These are phyloP conservation scores for Hypolimnas misippus DNA, from an alignment of 2,888 invertebrate genomes.

Conservation along the genomic window DNA sequence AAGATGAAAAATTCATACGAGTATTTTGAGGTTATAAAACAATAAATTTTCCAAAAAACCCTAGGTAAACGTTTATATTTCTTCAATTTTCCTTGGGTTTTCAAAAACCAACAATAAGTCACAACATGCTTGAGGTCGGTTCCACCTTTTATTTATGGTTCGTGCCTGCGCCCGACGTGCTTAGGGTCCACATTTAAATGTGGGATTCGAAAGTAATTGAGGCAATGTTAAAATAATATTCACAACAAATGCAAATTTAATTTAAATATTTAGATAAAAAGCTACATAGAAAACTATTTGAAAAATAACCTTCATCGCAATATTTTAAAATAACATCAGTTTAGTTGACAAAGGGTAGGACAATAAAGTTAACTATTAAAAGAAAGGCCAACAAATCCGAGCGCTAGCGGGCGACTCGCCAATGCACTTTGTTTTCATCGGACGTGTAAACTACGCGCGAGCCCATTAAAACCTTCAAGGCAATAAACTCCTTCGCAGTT, in stretches of 20 bases:
- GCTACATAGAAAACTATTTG: not conserved
- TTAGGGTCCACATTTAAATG: conserved; percentile 39
- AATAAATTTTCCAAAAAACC: too few relatives aligned
- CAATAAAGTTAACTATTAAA: conserved; percentile 37
- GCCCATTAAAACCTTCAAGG: conserved; percentile 50
- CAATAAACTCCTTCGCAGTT: conserved; percentile 47
- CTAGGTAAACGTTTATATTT: conserved; percentile 24
- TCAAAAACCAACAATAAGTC: conserved; percentile 50
- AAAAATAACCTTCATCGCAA: not conserved
- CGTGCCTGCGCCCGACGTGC: conserved; percentile 52
- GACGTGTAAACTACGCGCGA: conserved; percentile 48
- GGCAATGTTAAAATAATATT: conserved; percentile 12
- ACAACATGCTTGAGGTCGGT: conserved; percentile 51
- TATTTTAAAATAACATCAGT: conserved; percentile 30
- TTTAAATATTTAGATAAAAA: conserved; percentile 10
- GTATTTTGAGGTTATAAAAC: too few relatives aligned
- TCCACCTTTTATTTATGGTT: conserved; percentile 62
- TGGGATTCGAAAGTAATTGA: conserved; percentile 24
- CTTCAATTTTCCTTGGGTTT: conserved; percentile 24
- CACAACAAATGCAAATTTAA: conserved; percentile 36
- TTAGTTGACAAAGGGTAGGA: conserved; percentile 27
- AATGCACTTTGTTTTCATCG: conserved; percentile 41
- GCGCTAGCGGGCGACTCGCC: conserved; percentile 35
- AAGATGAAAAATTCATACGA: too few relatives aligned
- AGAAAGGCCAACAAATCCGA: conserved; percentile 35